These are phyloP conservation scores for Helobdella robusta DNA, from an alignment of 2,888 invertebrate species.

Conservation along the genomic window DNA sequence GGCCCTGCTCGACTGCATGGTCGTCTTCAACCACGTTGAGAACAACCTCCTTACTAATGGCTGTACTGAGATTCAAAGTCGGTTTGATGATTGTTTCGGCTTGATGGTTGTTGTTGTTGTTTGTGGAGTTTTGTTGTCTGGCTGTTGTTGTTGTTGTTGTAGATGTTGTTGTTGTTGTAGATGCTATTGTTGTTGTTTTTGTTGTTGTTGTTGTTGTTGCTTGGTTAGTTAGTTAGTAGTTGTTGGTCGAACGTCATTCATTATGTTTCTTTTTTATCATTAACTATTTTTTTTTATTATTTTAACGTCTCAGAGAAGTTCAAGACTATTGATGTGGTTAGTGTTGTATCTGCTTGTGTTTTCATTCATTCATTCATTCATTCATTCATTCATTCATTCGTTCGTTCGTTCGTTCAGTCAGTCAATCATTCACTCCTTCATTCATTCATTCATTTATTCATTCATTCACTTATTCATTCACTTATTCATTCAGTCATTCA, in stretches of 20 bases:
- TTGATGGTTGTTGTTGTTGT: background rate
- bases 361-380: too few relatives aligned
- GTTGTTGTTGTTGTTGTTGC: too few relatives aligned
- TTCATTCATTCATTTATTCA: too few relatives aligned
- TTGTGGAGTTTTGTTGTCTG: background rate
- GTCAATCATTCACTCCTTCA: too few relatives aligned
- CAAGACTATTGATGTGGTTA: slow-evolving; percentile 21
- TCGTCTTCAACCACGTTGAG: slow-evolving; percentile 19
- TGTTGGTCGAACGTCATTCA: background rate
- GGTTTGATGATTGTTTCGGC: background rate
- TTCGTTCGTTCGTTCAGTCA: too few relatives aligned
- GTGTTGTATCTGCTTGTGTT: too few relatives aligned
- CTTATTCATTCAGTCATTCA: too few relatives aligned
- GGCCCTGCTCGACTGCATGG: slow-evolving; percentile 28
- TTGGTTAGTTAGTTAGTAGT: background rate
- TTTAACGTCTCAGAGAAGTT: slow-evolving; percentile 22
- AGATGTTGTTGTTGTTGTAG: background rate
- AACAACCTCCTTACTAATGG: slow-evolving; percentile 22
- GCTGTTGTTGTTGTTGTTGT: background rate
- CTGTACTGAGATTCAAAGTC: slow-evolving; percentile 24
- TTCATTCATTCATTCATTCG: too few relatives aligned
- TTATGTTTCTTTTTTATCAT: background rate
- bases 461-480: too few relatives aligned
- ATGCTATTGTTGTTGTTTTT: too few relatives aligned
- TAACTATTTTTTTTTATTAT: background rate